Conservation (phyloP, 2,797 vertebrate genomes). For the Zonotrichia albicollis region DNA sequence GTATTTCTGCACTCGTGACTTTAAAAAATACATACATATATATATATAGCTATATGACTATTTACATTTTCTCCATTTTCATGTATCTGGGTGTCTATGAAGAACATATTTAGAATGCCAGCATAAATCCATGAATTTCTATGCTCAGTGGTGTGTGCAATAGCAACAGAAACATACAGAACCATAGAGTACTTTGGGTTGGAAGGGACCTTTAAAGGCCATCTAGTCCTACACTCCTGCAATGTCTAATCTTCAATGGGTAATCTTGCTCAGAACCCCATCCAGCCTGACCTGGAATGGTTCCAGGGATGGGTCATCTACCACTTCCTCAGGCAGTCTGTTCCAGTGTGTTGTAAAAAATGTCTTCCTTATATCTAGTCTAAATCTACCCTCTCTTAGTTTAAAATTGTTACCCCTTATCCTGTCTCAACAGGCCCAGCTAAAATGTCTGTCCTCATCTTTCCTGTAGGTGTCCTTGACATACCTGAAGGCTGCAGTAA, state of each 20-base stretch:
- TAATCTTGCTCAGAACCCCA: background rate
- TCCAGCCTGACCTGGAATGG: background rate
- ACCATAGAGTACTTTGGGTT: background rate
- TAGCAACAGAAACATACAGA: background rate
- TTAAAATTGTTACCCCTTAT: background rate
- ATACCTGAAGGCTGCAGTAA: background rate
- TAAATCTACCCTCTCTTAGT: background rate
- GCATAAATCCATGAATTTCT: conserved; percentile 36
- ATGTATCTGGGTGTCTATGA: background rate
- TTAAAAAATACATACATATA: background rate
- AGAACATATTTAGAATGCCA: background rate
- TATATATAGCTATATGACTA: background rate
- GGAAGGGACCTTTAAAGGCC: background rate
- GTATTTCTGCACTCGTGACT: background rate
- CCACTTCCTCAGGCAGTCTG: background rate
- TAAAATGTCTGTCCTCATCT: background rate
- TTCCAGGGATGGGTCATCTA: background rate
- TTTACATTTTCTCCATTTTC: background rate
- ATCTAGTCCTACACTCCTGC: background rate
- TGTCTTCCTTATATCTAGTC: background rate
- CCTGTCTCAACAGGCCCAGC: background rate
- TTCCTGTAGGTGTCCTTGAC: background rate
- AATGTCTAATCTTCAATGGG: background rate
- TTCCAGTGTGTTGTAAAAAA: background rate
- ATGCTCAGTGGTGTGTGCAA: background rate